Percentiles rank a stretch among this genome's conserved stretches.
Conservation (phyloP, 2,113 vertebrate species). For the Colinus virginianus region DNA sequence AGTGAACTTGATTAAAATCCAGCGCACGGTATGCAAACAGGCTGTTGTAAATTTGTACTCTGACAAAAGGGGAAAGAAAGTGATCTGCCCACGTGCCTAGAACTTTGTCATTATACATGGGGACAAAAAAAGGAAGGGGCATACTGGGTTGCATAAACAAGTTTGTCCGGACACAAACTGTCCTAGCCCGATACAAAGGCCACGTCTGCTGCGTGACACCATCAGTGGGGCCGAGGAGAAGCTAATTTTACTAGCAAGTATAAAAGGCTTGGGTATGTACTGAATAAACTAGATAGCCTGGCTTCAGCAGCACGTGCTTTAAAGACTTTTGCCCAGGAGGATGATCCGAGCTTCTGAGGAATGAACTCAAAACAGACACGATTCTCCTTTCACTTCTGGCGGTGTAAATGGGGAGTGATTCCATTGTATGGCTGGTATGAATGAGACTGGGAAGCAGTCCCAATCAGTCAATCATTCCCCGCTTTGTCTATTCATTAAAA, state of each 20-base stretch:
- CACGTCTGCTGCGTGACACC: slow-evolving; percentile 67
- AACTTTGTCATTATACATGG: slow-evolving; percentile 59
- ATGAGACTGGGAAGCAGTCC: slow-evolving; percentile 73
- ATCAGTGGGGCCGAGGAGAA: slow-evolving; percentile 26
- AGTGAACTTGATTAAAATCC: slow-evolving; percentile 76
- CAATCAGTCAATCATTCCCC: slow-evolving; percentile 74
- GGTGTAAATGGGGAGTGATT: slow-evolving; percentile 71
- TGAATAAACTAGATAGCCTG: slow-evolving; percentile 58
- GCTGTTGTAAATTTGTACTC: slow-evolving; percentile 74
- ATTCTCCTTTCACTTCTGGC: slow-evolving; percentile 70
- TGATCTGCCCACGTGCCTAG: slow-evolving; percentile 64
- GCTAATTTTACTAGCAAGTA: slow-evolving; percentile 18
- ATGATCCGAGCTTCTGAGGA: slow-evolving; percentile 64
- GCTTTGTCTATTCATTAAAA: slow-evolving; percentile 77
- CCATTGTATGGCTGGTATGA: slow-evolving; percentile 73
- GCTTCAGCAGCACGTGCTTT: slow-evolving; percentile 57
- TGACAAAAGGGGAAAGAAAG: slow-evolving; percentile 71
- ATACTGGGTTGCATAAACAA: slow-evolving; percentile 63
- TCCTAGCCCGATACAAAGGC: slow-evolving; percentile 69
- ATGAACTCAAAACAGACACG: slow-evolving; percentile 68
- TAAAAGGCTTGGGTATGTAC: slow-evolving; percentile 40
- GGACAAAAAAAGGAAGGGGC: slow-evolving; percentile 64
- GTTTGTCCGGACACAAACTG: slow-evolving; percentile 67
- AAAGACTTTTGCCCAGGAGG: slow-evolving; percentile 55
- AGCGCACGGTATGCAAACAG: slow-evolving; percentile 68